Percentiles rank a stretch among this genome's conserved stretches.
Conservation (phyloP, 2,797 vertebrate genomes). For the Danio albolineatus region DNA sequence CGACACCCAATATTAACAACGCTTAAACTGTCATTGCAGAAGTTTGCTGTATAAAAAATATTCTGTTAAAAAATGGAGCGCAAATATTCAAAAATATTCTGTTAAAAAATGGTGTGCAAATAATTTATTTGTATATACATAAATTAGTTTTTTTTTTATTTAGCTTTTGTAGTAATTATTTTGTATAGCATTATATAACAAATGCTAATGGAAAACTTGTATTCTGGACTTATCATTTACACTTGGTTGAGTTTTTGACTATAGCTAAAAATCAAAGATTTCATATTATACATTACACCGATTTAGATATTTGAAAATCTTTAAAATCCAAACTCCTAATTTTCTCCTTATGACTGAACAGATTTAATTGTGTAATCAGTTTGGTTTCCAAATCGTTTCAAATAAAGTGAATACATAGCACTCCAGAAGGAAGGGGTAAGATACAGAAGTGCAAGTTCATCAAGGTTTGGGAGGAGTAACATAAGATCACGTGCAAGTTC, state of each 20-base stretch:
- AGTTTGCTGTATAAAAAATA: too few relatives aligned
- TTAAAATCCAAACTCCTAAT: neutral
- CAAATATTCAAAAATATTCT: too few relatives aligned
- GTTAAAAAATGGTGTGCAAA: too few relatives aligned
- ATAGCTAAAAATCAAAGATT: neutral
- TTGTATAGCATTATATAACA: neutral
- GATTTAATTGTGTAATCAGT: constrained; percentile 12
- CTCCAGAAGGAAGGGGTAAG: neutral
- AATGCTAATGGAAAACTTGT: neutral
- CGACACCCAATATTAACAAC: too few relatives aligned
- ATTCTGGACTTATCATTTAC: neutral
- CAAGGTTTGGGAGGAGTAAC: constrained; percentile 4
- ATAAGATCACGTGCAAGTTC: constrained; percentile 13
- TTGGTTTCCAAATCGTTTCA: neutral
- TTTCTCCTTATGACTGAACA: neutral
- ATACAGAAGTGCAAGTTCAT: neutral
- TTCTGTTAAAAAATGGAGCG: too few relatives aligned
- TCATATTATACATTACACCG: neutral
- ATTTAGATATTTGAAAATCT: neutral
- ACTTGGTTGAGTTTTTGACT: neutral
- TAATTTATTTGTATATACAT: too few relatives aligned
- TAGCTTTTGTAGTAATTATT: neutral
- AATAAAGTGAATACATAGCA: constrained; percentile 22
- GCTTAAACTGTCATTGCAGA: too few relatives aligned
- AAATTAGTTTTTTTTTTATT: too few relatives aligned